Evolutionary conservation across 2,888 invertebrate genomes (phyloP).

Genomic region (Schizaphis graminum): DNA sequence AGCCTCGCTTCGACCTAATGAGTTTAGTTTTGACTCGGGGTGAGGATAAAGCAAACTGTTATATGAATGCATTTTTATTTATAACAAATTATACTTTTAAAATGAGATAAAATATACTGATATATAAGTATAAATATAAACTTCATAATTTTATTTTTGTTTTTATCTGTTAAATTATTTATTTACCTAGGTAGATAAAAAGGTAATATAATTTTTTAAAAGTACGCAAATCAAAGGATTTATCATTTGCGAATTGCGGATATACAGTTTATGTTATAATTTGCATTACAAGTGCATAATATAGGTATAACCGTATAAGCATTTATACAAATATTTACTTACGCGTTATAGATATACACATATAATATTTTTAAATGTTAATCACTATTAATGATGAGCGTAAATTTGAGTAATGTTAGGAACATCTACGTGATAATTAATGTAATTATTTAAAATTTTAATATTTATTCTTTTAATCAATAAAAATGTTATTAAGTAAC

Average conservation of each 20-base stretch:
- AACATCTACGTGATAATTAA: neutral
- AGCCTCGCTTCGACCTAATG: conserved; percentile 62
- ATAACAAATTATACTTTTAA: conserved; percentile 35
- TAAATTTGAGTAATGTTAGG: neutral
- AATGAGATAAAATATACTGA: conserved; percentile 34
- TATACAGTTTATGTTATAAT: neutral
- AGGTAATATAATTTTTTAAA: neutral
- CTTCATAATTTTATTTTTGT: neutral
- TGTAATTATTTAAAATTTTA: neutral
- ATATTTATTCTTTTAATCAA: neutral
- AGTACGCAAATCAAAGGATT: neutral
- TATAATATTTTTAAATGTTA: neutral
- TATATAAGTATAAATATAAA: neutral
- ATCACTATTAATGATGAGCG: neutral
- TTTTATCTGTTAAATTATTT: neutral
- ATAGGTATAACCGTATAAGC: neutral
- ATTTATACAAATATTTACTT: neutral
- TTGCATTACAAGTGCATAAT: neutral
- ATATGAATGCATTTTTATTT: conserved; percentile 43
- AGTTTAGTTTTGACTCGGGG: conserved; percentile 62
- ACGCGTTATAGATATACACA: neutral
- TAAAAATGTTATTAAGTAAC: neutral
- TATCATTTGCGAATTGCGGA: neutral
- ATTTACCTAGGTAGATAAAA: neutral
- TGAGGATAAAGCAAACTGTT: conserved; percentile 51